A percentile compares a stretch with the other conserved stretches of the same genome.
phyloP scores from a whole-genome alignment of 1,140 invertebrate species.

The Euschistus heros region DNA sequence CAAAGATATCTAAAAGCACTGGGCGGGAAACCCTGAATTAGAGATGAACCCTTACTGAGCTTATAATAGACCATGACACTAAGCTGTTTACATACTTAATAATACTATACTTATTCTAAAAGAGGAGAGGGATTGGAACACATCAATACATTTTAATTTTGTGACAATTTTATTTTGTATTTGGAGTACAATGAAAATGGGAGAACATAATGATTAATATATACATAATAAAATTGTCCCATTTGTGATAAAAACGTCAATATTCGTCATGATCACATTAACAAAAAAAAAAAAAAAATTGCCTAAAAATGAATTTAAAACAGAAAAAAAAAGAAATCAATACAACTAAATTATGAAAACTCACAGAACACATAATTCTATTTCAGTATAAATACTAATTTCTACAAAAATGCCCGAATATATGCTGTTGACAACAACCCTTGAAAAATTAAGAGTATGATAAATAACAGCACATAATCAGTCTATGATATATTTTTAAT shows the following conservation, averaged over 20 bases:
- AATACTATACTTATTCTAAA: too few species aligned
- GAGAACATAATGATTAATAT: constrained; percentile 5
- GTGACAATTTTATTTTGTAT: constrained; percentile 14
- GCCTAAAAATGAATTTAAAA: too few species aligned
- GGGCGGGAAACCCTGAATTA: too few species aligned
- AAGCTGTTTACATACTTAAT: too few species aligned
- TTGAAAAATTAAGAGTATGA: constrained; percentile 13
- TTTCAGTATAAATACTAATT: constrained; percentile 7
- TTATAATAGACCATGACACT: too few species aligned
- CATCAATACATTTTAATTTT: background rate
- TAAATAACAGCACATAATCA: constrained; percentile 8
- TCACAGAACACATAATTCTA: constrained; percentile 5
- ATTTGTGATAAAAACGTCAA: constrained; percentile 1
- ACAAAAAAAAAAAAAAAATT: background rate
- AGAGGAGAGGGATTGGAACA: too few species aligned
- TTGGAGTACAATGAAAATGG: constrained; percentile 7
- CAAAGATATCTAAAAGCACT: too few species aligned
- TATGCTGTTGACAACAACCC: constrained; percentile 5
- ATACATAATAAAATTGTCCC: constrained; percentile 14
- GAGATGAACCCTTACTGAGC: too few species aligned
- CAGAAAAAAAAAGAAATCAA: background rate
- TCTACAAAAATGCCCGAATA: background rate
- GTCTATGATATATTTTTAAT: constrained; percentile 6
- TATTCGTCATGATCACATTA: background rate
- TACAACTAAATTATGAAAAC: constrained; percentile 13